Evolutionary conservation across 1,140 invertebrate genomes (phyloP).

Genomic region (Cyclina sinensis): DNA sequence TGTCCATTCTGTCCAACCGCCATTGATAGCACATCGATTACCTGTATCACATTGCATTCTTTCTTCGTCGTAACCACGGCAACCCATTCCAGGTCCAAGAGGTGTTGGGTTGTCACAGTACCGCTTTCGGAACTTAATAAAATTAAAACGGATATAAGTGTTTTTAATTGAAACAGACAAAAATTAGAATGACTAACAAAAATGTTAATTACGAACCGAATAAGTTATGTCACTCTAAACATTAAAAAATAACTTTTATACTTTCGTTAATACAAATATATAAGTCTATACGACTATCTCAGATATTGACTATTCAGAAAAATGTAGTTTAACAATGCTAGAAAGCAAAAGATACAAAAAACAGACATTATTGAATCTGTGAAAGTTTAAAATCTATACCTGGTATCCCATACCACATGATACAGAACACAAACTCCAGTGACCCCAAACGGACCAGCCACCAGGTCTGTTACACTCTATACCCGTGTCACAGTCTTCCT

Average conservation of each 20-base stretch:
- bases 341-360: too few species aligned
- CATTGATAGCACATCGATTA: constrained; percentile 71
- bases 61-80: constrained; percentile 70
- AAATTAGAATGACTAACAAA: too few species aligned
- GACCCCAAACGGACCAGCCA: constrained; percentile 23
- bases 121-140: constrained; percentile 75
- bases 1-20: constrained; percentile 81
- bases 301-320: too few species aligned
- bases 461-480: constrained; percentile 1
- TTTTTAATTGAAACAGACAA: too few species aligned
- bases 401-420: constrained; percentile 48
- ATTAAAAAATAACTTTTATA: too few species aligned
- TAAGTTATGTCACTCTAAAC: too few species aligned
- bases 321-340: too few species aligned
- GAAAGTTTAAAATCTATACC: constrained; percentile 6
- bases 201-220: too few species aligned
- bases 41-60: constrained; percentile 67
- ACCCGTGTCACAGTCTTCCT: constrained; percentile 50
- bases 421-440: constrained; percentile 28
- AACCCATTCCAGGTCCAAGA: constrained; percentile 72
- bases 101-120: constrained; percentile 79
- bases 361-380: too few species aligned
- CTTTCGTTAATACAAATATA: too few species aligned
- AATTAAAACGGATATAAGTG: too few species aligned
- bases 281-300: too few species aligned